Evolutionary conservation across 2,113 vertebrate genomes (phyloP), one percentile per base, ranked within the genome.

Genomic region (Albula goreensis): DNA sequence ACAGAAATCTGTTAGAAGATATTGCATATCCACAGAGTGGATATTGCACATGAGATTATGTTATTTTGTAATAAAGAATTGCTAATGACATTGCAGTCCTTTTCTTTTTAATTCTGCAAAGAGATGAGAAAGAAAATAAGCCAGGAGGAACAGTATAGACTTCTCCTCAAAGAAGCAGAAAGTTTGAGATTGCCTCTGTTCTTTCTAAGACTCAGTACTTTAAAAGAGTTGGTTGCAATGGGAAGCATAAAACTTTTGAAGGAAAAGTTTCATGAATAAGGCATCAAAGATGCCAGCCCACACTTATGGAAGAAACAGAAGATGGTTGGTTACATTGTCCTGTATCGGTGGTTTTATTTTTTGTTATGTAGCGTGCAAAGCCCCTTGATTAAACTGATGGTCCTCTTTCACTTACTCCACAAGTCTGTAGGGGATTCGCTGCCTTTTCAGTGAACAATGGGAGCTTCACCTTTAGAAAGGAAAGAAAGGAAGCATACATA

Each of bases 401-500:
- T 78, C 50, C 8, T 84, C 84, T 50, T 41, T 66, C 53, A 77
- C 9, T 85, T 31, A 52, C 60, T 81, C 80, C 48, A 10, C 50
- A 51, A 31, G n/a, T 15, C n/a, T 83, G 22, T 78, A 80, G 57
- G 82, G 83, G 88, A 41, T 41, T 48, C 82, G 63, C 87, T 53
- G 53, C 82, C 31, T 22, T 87, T 83, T 84, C 51, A 60, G n/a
- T 87, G 83, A 87, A 83, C 53, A 87, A 83, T 82, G 80, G 10
- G 52, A 77, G 48, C 74, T 63, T 53, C n/a, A 31, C 53, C 49
- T 60, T 3, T 70, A 22, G 19, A 82, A 79, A 60, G 80, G 80
- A 86, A 31, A 83, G 82, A 84, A 86, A 86, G 83, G 70, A 57
- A 50, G 50, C 70, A 88, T 90, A 77, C 88, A 87, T 90, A 89